Conservation (phyloP, 2,797 vertebrate species). For the Phataginus tricuspis region DNA sequence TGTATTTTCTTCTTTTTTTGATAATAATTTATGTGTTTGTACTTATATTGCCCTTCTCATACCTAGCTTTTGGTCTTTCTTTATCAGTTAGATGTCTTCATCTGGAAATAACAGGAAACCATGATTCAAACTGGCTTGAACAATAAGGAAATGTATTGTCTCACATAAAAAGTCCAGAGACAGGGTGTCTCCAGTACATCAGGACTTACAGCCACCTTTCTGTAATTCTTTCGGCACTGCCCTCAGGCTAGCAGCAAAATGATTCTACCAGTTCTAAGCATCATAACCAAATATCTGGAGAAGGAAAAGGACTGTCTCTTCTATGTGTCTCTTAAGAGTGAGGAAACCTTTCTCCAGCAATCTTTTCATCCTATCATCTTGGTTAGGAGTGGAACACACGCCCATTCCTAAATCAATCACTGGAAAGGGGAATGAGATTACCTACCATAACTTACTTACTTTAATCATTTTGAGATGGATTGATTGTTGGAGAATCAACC, state of each 20-base stretch:
- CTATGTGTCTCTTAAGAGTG: not conserved
- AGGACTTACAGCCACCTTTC: not conserved
- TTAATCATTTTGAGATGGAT: not conserved
- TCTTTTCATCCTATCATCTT: not conserved
- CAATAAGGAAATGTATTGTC: conserved; percentile 56
- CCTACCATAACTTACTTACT: not conserved
- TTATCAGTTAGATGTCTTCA: conserved; percentile 27
- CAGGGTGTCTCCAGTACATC: not conserved
- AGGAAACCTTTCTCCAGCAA: not conserved
- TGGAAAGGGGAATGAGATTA: not conserved
- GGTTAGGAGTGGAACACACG: not conserved
- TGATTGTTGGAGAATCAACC: too few relatives aligned
- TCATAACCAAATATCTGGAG: not conserved
- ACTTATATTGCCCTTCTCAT: not conserved
- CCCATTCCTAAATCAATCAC: not conserved
- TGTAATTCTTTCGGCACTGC: not conserved
- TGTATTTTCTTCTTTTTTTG: not conserved
- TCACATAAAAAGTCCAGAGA: conserved; percentile 26
- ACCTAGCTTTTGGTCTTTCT: not conserved
- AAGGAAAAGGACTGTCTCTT: not conserved
- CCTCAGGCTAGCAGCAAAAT: not conserved
- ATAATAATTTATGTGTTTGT: not conserved
- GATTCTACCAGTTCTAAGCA: not conserved
- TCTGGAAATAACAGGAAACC: conserved; percentile 70
- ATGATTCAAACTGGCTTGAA: not conserved